Evolutionary conservation across 2,888 invertebrate species (phyloP).

Genomic region (Bibio marci): DNA sequence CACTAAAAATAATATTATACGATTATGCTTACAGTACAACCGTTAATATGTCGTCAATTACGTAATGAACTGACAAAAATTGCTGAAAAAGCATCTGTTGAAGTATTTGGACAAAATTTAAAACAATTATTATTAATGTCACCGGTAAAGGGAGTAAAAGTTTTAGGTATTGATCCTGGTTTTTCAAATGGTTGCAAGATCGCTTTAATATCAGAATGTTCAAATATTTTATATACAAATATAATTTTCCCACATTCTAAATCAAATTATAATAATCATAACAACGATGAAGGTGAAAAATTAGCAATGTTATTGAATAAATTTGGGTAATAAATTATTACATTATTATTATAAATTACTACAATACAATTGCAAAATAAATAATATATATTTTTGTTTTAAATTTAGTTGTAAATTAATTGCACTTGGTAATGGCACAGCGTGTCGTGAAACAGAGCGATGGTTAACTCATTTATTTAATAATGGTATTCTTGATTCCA

Average conservation of each 20-base stretch:
- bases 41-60: slow-evolving; percentile 48
- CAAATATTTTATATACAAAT: slow-evolving; percentile 47
- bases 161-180: slow-evolving; percentile 83
- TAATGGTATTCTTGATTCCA: slow-evolving; percentile 34
- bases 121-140: slow-evolving; percentile 65
- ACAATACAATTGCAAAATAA: not conserved
- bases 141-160: slow-evolving; percentile 60
- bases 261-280: slow-evolving; percentile 26
- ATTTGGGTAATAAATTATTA: slow-evolving; percentile 30
- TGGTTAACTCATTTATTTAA: slow-evolving; percentile 47
- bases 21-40: slow-evolving; percentile 40
- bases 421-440: slow-evolving; percentile 82
- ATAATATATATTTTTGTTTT: too few relatives aligned
- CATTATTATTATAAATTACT: slow-evolving; percentile 1
- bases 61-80: slow-evolving; percentile 52
- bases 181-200: slow-evolving; percentile 79
- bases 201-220: slow-evolving; percentile 58
- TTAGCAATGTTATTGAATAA: slow-evolving; percentile 37
- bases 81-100: slow-evolving; percentile 69
- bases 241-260: slow-evolving; percentile 48
- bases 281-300: slow-evolving; percentile 17
- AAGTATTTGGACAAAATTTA: slow-evolving; percentile 70
- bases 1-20: too few relatives aligned
- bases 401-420: slow-evolving; percentile 59
- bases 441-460: slow-evolving; percentile 71